These are phyloP conservation scores for Deilephila elpenor DNA, from an alignment of 2,888 invertebrate species.

Conservation along the genomic window DNA sequence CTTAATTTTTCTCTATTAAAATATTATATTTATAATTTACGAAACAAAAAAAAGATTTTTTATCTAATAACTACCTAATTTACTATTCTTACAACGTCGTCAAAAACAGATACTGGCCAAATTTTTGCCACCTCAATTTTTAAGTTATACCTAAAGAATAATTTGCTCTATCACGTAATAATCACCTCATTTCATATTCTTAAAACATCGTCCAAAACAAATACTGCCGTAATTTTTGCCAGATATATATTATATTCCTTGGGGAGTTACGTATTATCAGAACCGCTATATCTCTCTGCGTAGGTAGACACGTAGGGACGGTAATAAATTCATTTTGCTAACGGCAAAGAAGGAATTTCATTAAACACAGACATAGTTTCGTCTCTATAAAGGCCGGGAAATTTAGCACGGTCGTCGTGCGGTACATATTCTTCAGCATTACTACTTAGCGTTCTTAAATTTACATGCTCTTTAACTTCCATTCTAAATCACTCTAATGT, in stretches of 20 bases:
- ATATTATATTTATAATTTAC: too few relatives aligned
- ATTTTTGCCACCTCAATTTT: too few relatives aligned
- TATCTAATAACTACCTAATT: neutral
- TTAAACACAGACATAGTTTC: slow-evolving; percentile 25
- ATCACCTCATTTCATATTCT: neutral
- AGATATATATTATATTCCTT: neutral
- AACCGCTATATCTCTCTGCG: neutral
- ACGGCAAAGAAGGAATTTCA: slow-evolving; percentile 28
- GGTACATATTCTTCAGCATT: slow-evolving; percentile 16
- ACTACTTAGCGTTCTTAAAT: neutral
- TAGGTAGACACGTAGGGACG: slow-evolving; percentile 7
- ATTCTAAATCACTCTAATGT: neutral
- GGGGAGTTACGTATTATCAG: neutral
- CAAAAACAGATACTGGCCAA: too few relatives aligned
- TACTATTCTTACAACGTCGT: neutral
- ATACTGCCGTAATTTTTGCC: too few relatives aligned
- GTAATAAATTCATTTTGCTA: slow-evolving; percentile 25
- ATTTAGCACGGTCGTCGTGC: slow-evolving; percentile 12
- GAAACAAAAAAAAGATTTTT: too few relatives aligned
- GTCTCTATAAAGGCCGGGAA: slow-evolving; percentile 18
- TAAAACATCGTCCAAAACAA: neutral
- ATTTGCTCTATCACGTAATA: too few relatives aligned
- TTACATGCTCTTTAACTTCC: neutral
- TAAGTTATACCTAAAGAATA: too few relatives aligned
- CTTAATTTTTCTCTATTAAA: neutral